These are phyloP conservation scores for Tetramorium bicarinatum DNA, from an alignment of 2,888 invertebrate species.

Conservation along the genomic window DNA sequence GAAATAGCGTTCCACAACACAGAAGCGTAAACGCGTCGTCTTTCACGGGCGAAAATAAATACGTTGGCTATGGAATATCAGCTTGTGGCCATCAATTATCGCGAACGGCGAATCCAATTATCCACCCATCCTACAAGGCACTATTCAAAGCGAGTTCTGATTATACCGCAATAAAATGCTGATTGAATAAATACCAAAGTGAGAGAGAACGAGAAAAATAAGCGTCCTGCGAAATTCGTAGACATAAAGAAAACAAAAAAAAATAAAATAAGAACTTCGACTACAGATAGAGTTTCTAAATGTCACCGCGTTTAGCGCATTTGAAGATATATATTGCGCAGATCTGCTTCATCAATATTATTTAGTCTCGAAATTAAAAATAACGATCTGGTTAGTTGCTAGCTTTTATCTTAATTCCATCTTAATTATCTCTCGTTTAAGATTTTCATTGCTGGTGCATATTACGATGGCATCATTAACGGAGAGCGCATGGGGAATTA, in stretches of 20 bases:
- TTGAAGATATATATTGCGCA: neutral
- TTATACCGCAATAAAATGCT: constrained; percentile 71
- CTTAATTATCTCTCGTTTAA: neutral
- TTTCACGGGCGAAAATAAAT: constrained; percentile 52
- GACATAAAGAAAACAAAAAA: neutral
- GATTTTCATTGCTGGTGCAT: neutral
- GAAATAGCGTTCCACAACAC: neutral
- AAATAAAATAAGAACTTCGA: neutral
- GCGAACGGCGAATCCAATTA: constrained; percentile 74
- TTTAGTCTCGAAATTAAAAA: neutral
- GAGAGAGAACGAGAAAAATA: constrained; percentile 7
- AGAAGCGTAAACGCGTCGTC: constrained; percentile 9
- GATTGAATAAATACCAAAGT: constrained; percentile 64
- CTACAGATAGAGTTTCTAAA: neutral
- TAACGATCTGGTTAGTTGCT: neutral
- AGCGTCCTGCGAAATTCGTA: neutral
- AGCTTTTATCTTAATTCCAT: neutral
- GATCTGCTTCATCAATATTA: neutral
- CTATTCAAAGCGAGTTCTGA: constrained; percentile 67
- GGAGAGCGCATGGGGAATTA: neutral
- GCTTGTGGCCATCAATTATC: constrained; percentile 71
- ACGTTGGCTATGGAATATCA: constrained; percentile 41
- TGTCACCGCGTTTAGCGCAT: neutral
- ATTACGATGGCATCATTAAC: neutral
- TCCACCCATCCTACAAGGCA: constrained; percentile 61